Base-by-base conservation (phyloP, 2,888 invertebrate species). In the Elegia similella region DNA sequence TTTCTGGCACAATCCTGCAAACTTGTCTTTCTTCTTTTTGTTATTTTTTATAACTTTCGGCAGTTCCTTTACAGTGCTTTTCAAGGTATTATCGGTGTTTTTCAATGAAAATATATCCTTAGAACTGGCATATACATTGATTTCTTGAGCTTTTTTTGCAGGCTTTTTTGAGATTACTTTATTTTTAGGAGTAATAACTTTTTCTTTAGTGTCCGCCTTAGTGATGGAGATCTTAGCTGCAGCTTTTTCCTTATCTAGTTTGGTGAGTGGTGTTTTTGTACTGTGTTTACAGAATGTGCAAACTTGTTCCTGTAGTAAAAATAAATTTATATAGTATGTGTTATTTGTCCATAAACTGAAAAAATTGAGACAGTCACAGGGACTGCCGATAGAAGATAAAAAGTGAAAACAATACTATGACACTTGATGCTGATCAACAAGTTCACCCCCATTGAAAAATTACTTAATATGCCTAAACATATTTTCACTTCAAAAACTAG, bases 11-110 rank as follows among this genome's bases (percentile, higher is more conserved):
- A 91, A 67, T 1, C 90, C 90, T 17, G 90, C 91, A 83, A 80
- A 90, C 61, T 85, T 90, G 48, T 88, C 88, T 60, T 89, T 91
- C 67, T 78, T 89, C 70, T 75, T 88, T 71, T 89, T 91, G 67
- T 81, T 88, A 59, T 88, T 90, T 59, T 84, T 87, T 56, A 88
- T 84, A 23, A 81, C 66, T 72, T 84, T 87, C n/a, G 76, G 66
- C 47, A 69, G 57, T 46, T 68, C 68, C 58, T 81, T 82, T 1
- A 71, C 62, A 29, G 62, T 52, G 59, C 63, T 75, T 15, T 67
- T 52, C 6, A 89, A 47, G 16, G 62, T 75, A 69, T 89, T 90
- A 15, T 77, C 77, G 34, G 84, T 76, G 66, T 86, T 86, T 38
- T 75, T 73, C 44, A 90, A 63, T 23, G 84, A 86, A 70, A 88